These are phyloP conservation scores for Crossaster papposus DNA, from an alignment of 53 echinoderm and acorn worm species.

Conservation along the genomic window DNA sequence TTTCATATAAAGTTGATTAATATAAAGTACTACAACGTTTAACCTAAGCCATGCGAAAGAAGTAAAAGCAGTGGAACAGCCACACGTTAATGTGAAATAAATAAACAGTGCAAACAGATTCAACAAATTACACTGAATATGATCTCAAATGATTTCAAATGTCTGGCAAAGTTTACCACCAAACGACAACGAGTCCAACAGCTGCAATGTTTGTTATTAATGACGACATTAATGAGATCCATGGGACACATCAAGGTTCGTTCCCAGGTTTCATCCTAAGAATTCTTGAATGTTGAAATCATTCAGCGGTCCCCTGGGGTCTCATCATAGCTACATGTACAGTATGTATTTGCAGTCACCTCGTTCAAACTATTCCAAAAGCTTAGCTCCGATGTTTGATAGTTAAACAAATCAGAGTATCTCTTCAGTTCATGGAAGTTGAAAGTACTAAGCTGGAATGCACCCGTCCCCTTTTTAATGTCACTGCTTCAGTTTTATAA, in stretches of 20 bases:
- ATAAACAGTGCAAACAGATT: not conserved
- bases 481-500: not conserved
- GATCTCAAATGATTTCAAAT: not conserved
- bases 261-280: not conserved
- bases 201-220: not conserved
- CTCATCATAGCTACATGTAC: not conserved
- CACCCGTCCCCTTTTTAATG: not conserved
- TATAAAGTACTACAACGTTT: too few relatives aligned
- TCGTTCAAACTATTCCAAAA: not conserved
- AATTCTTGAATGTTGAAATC: not conserved
- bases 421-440: not conserved
- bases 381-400: not conserved
- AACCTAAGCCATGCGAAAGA: too few relatives aligned
- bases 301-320: not conserved
- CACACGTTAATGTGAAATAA: not conserved
- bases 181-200: not conserved
- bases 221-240: not conserved
- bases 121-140: too few relatives aligned
- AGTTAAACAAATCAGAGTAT: not conserved
- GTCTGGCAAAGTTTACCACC: not conserved
- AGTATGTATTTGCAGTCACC: slow-evolving; percentile 1
- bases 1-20: too few relatives aligned
- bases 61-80: not conserved
- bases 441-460: not conserved
- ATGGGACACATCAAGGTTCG: not conserved